A percentile compares a stretch with the other conserved stretches of the same genome.
phyloP scores from a whole-genome alignment of 2,113 vertebrate species.

The Aldabrachelys gigantea region DNA sequence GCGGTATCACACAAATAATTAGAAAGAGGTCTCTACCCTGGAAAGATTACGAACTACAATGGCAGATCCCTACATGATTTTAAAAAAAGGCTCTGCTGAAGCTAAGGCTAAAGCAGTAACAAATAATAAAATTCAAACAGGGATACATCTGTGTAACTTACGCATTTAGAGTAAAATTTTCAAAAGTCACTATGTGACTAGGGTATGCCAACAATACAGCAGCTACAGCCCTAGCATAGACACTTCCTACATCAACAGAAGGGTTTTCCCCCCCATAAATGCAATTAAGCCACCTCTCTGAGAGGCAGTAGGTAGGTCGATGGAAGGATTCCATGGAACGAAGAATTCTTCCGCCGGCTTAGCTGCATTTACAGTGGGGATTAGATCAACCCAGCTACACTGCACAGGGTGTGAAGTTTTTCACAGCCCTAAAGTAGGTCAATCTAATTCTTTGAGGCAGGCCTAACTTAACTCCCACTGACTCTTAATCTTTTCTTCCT shows the following conservation, averaged over 20 bases:
- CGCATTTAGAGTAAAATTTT: background rate
- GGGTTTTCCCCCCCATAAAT: background rate
- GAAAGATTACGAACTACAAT: background rate
- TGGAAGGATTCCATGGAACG: background rate
- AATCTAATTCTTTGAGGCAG: background rate
- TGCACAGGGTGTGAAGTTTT: background rate
- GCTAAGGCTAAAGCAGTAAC: background rate
- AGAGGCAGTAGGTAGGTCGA: background rate
- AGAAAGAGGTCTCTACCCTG: background rate
- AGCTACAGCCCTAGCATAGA: background rate
- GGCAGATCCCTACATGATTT: background rate
- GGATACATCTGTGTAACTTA: background rate
- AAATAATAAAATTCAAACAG: background rate
- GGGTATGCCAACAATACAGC: background rate
- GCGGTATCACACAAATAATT: background rate
- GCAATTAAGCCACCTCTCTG: background rate
- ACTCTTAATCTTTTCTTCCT: slow-evolving; percentile 13
- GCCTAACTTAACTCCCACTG: background rate
- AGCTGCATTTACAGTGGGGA: background rate
- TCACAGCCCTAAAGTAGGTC: background rate
- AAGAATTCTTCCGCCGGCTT: too few species aligned
- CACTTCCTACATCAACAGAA: background rate
- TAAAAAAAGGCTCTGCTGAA: slow-evolving; percentile 15
- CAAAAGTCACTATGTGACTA: background rate
- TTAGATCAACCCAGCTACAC: background rate